These are phyloP conservation scores for Nothocercus nigrocapillus DNA, from an alignment of 2,113 vertebrate species.

Conservation along the genomic window DNA sequence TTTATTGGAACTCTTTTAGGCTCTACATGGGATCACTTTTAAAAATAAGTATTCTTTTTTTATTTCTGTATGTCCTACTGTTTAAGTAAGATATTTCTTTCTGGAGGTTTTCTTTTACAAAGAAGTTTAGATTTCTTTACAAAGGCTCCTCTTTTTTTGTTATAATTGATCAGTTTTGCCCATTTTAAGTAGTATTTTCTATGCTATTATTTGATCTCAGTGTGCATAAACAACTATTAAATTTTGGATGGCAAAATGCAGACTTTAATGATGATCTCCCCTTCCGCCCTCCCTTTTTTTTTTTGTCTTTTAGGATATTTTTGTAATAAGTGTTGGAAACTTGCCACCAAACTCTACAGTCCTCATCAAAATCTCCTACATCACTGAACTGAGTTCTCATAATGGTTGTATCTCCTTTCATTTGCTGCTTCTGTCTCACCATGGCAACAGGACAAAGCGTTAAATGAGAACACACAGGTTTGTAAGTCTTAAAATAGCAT, in stretches of 20 bases:
- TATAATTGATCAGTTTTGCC: neutral
- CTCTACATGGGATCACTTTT: neutral
- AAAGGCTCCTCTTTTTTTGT: no score
- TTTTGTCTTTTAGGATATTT: conserved; percentile 80
- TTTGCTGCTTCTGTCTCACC: conserved; percentile 84
- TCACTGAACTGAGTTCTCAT: conserved; percentile 82
- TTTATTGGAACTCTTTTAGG: neutral
- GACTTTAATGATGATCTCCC: neutral
- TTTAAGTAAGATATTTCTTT: neutral
- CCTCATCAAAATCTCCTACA: conserved; percentile 89
- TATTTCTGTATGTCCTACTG: neutral
- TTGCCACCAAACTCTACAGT: conserved; percentile 82
- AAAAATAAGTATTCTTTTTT: neutral
- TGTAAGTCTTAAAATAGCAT: neutral
- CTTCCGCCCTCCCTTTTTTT: neutral
- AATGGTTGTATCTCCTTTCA: conserved; percentile 76
- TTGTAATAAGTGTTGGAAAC: conserved; percentile 90
- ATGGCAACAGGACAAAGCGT: conserved; percentile 84
- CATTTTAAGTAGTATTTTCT: neutral
- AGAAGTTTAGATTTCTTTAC: no score
- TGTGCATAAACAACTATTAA: neutral
- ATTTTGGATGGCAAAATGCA: neutral
- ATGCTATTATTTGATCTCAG: neutral
- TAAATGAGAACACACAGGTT: conserved; percentile 88
- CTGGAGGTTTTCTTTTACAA: neutral